Conservation (phyloP, 2,888 invertebrate genomes). For the Drosophila stalkeri region DNA sequence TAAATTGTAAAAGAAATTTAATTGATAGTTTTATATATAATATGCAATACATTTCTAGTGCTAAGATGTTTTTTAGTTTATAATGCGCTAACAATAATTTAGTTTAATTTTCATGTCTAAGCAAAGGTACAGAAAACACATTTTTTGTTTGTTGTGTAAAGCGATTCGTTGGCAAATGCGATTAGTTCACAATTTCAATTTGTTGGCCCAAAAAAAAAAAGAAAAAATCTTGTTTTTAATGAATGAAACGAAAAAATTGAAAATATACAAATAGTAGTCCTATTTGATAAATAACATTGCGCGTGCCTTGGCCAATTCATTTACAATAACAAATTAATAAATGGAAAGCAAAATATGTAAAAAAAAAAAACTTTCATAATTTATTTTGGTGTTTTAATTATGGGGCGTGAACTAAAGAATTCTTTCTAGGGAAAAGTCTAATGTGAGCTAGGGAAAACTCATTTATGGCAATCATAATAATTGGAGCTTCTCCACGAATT, state of each 20-base stretch:
- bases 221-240: slow-evolving; percentile 46
- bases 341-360: slow-evolving; percentile 60
- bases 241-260: slow-evolving; percentile 24
- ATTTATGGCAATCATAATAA: background rate
- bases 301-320: slow-evolving; percentile 75
- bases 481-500: background rate
- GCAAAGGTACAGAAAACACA: slow-evolving; percentile 60
- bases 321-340: slow-evolving; percentile 77
- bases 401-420: background rate
- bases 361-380: background rate
- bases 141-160: slow-evolving; percentile 54
- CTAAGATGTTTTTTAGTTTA: slow-evolving; percentile 79
- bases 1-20: slow-evolving; percentile 45
- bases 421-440: background rate
- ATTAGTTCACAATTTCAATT: slow-evolving; percentile 47
- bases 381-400: slow-evolving; percentile 2
- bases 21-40: slow-evolving; percentile 49
- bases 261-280: slow-evolving; percentile 9
- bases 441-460: too few relatives aligned
- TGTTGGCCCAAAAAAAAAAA: slow-evolving; percentile 44
- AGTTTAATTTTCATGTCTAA: slow-evolving; percentile 68
- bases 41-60: slow-evolving; percentile 64
- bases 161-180: slow-evolving; percentile 55
- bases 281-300: slow-evolving; percentile 47
- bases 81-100: slow-evolving; percentile 71